These are phyloP conservation scores for Acleris emargana DNA, from an alignment of 2,888 invertebrate genomes.

Conservation along the genomic window DNA sequence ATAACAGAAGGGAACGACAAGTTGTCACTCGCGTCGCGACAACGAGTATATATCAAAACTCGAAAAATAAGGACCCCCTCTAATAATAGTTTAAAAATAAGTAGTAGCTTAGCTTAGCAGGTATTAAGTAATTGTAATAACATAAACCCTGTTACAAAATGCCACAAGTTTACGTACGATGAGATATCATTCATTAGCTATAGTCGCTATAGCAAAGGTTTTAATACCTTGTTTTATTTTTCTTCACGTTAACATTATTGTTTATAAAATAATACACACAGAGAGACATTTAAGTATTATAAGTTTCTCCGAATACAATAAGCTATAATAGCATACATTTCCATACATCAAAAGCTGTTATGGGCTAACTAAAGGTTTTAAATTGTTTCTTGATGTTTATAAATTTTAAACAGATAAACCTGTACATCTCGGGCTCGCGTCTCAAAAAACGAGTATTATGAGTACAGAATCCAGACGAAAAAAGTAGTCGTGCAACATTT, in stretches of 20 bases:
- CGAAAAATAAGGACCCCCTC: too few relatives aligned
- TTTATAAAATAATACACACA: conserved; percentile 16
- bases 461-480: conserved; percentile 83
- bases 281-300: conserved; percentile 32
- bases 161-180: too few relatives aligned
- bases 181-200: too few relatives aligned
- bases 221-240: not conserved
- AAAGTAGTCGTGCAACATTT: conserved; percentile 84
- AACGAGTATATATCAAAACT: too few relatives aligned
- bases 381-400: conserved; percentile 84
- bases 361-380: conserved; percentile 76
- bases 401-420: conserved; percentile 84
- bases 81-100: too few relatives aligned
- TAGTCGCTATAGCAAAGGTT: not conserved
- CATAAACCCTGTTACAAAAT: too few relatives aligned
- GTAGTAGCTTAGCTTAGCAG: too few relatives aligned
- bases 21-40: too few relatives aligned
- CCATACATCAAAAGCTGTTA: conserved; percentile 76
- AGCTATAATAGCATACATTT: conserved; percentile 67
- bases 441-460: conserved; percentile 81
- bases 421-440: conserved; percentile 81
- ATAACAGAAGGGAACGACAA: too few relatives aligned
- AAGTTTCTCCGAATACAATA: conserved; percentile 48
- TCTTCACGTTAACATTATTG: not conserved
- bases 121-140: too few relatives aligned